phyloP scores from a whole-genome alignment of 2,888 invertebrate species.

The Neocrepidodera transversa region DNA sequence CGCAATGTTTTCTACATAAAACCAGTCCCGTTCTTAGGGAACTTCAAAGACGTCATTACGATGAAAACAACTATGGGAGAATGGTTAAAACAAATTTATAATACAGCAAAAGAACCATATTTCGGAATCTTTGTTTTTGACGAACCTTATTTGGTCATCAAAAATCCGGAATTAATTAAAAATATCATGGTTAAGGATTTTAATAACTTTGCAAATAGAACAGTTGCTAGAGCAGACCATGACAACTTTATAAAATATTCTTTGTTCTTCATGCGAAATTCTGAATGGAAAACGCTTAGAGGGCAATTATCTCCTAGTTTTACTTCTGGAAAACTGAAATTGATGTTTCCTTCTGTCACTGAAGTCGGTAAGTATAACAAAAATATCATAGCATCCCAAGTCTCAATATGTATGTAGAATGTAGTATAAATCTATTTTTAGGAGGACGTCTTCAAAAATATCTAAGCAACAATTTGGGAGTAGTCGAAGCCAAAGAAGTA shows the following conservation, averaged over 20 bases:
- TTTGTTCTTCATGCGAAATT: slow-evolving; percentile 60
- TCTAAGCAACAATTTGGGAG: slow-evolving; percentile 18
- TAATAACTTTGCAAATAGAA: slow-evolving; percentile 59
- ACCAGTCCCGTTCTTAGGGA: slow-evolving; percentile 47
- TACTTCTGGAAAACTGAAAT: slow-evolving; percentile 65
- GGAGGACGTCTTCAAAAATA: slow-evolving; percentile 19
- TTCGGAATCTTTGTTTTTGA: slow-evolving; percentile 48
- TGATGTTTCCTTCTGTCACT: slow-evolving; percentile 62
- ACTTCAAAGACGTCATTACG: slow-evolving; percentile 35
- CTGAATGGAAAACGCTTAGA: slow-evolving; percentile 65
- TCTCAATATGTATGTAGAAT: slow-evolving; percentile 40
- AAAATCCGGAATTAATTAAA: slow-evolving; percentile 61
- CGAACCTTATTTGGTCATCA: slow-evolving; percentile 61
- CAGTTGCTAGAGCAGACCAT: slow-evolving; percentile 53
- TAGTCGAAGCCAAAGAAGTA: slow-evolving; percentile 52
- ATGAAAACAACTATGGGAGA: slow-evolving; percentile 36
- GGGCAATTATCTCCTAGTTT: slow-evolving; percentile 64
- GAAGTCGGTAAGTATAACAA: slow-evolving; percentile 43
- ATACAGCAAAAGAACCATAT: slow-evolving; percentile 27
- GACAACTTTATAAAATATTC: slow-evolving; percentile 59
- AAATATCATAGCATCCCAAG: not conserved
- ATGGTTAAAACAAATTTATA: slow-evolving; percentile 28
- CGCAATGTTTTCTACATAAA: slow-evolving; percentile 41
- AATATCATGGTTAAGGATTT: slow-evolving; percentile 62
- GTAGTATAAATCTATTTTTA: slow-evolving; percentile 30